Percentiles rank a stretch among this genome's conserved stretches.
Evolutionary conservation across 2,888 invertebrate species (phyloP).

Genomic region (Scaptomyza flava): DNA sequence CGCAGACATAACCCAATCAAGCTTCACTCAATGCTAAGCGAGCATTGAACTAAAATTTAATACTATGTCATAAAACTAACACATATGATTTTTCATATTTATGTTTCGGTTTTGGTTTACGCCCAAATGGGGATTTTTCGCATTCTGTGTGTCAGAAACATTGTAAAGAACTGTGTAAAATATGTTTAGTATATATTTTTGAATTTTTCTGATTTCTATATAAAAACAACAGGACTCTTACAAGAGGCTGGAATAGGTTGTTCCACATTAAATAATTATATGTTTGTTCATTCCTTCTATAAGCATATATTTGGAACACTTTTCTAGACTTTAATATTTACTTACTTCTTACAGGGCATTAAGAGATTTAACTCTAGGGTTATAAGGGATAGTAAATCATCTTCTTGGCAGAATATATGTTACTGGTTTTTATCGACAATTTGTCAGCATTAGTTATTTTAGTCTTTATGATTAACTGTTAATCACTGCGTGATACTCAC

Average conservation of each 20-base stretch:
- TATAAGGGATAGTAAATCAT: conserved; percentile 14
- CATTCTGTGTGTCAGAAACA: background rate
- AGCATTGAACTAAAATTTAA: conserved; percentile 39
- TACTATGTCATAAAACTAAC: conserved; percentile 18
- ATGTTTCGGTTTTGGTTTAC: conserved; percentile 9
- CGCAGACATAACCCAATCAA: conserved; percentile 34
- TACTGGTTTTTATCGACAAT: conserved; percentile 21
- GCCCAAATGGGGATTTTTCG: conserved; percentile 20
- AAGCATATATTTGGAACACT: too few relatives aligned
- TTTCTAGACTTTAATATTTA: too few relatives aligned
- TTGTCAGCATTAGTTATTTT: conserved; percentile 27
- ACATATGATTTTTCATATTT: conserved; percentile 24
- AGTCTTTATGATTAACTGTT: conserved; percentile 38
- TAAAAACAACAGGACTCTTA: too few relatives aligned
- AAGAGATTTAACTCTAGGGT: background rate
- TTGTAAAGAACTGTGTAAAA: background rate
- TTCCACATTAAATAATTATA: too few relatives aligned
- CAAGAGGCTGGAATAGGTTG: too few relatives aligned
- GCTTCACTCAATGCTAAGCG: conserved; percentile 45
- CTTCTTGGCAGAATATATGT: background rate
- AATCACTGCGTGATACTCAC: conserved; percentile 36
- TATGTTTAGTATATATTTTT: background rate
- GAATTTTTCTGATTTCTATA: too few relatives aligned
- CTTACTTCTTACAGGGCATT: conserved; percentile 13
- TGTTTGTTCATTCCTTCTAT: too few relatives aligned